These are phyloP conservation scores for Ambastaia sidthimunki DNA, from an alignment of 2,797 vertebrate species.

Conservation along the genomic window DNA sequence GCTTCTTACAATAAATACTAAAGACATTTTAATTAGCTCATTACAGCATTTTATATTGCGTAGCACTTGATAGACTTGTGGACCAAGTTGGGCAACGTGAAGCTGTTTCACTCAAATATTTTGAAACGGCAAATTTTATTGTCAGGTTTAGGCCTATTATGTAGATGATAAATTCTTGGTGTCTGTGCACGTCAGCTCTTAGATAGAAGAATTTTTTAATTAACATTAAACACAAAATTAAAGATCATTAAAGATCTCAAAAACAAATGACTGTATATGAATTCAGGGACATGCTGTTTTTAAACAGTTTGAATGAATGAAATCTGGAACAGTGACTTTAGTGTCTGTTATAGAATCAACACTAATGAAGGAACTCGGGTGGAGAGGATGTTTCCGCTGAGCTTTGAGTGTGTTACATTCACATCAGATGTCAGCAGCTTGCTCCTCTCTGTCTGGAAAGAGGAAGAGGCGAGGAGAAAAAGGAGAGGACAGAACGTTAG, in stretches of 20 bases:
- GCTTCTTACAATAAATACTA: conserved; percentile 56
- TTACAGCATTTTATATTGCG: conserved; percentile 44
- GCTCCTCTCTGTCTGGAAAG: conserved; percentile 36
- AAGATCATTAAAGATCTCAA: too few species aligned
- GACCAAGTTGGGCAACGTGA: background rate
- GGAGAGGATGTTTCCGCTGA: conserved; percentile 36
- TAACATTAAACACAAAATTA: background rate
- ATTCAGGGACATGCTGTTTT: too few species aligned
- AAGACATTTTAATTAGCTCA: conserved; percentile 57
- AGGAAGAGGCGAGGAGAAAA: conserved; percentile 18
- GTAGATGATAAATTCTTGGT: background rate
- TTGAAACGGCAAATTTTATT: background rate
- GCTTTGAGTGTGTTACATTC: conserved; percentile 31
- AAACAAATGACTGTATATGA: too few species aligned
- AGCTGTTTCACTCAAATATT: background rate
- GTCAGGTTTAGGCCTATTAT: background rate
- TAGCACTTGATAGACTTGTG: conserved; percentile 14
- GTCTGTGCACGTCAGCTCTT: background rate
- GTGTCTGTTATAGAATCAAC: conserved; percentile 33
- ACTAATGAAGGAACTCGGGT: conserved; percentile 33
- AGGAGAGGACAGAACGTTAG: conserved; percentile 27
- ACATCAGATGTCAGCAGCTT: conserved; percentile 30
- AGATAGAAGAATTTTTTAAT: background rate
- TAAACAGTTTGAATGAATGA: background rate
- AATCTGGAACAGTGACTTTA: conserved; percentile 14